A percentile compares a stretch with the other conserved stretches of the same genome.
phyloP scores from a whole-genome alignment of 2,797 vertebrate species.

The Scomberomorus guttatus region DNA sequence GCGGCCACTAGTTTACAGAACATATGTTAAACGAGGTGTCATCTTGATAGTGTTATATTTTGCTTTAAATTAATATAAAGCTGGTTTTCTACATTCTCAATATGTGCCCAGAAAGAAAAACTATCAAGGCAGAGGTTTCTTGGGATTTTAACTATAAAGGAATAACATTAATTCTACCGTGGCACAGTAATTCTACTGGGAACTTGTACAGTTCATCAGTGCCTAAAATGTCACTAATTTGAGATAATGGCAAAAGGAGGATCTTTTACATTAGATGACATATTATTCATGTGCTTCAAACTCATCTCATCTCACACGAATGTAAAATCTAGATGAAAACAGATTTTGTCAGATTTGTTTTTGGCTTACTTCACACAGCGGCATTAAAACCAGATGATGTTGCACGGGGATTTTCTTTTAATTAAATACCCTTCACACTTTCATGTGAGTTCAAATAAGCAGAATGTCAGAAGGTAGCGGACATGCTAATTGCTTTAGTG shows the following conservation, averaged over 20 bases:
- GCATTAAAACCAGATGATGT: not conserved
- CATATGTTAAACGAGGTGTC: not conserved
- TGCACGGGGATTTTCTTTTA: slow-evolving; percentile 2
- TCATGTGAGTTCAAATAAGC: slow-evolving; percentile 12
- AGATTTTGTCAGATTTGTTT: not conserved
- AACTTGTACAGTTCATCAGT: not conserved
- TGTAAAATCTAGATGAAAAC: not conserved
- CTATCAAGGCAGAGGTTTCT: not conserved
- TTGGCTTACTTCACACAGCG: not conserved
- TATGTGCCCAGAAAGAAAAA: not conserved
- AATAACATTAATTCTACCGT: not conserved
- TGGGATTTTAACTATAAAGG: not conserved
- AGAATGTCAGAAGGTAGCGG: slow-evolving; percentile 20
- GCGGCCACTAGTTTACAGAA: slow-evolving; percentile 11
- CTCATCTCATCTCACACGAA: not conserved
- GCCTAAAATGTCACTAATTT: not conserved
- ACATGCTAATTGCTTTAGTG: slow-evolving; percentile 35
- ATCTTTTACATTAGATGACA: not conserved
- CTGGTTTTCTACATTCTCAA: not conserved
- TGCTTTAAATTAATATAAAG: not conserved
- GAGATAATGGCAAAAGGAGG: not conserved
- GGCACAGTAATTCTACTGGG: too few species aligned
- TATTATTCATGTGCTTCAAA: slow-evolving; percentile 18
- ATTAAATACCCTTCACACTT: slow-evolving; percentile 21
- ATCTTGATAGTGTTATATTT: not conserved